Conservation (phyloP, 2,888 invertebrate genomes). For the Elmis aenea region DNA sequence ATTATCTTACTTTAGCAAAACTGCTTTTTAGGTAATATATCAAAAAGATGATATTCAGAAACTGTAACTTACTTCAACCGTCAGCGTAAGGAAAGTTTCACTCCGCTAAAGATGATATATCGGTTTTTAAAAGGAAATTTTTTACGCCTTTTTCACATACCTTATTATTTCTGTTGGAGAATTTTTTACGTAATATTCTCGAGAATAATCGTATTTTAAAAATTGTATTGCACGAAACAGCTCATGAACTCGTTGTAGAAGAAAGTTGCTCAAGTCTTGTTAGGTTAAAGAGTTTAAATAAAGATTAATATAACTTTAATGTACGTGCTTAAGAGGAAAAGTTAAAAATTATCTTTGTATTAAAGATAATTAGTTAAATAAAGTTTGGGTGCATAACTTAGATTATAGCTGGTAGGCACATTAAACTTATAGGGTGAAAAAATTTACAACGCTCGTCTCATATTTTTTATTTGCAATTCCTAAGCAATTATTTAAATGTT, state of each 20-base stretch:
- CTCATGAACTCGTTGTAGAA: no score
- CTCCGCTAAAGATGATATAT: slow-evolving; percentile 40
- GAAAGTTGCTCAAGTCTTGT: no score
- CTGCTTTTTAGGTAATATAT: slow-evolving; percentile 38
- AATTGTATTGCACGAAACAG: no score
- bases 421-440: slow-evolving; percentile 13
- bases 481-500: no score
- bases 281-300: slow-evolving; percentile 14
- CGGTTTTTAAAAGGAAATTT: slow-evolving; percentile 37
- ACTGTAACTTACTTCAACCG: slow-evolving; percentile 42
- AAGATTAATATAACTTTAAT: slow-evolving; percentile 8
- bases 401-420: slow-evolving; percentile 6
- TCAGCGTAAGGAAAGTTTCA: slow-evolving; percentile 40
- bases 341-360: slow-evolving; percentile 16
- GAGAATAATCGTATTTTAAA: no score
- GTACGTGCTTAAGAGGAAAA: slow-evolving; percentile 10
- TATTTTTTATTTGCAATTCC: no score
- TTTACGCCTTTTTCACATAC: slow-evolving; percentile 17
- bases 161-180: slow-evolving; percentile 16
- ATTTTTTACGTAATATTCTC: no score
- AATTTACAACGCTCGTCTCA: slow-evolving; percentile 16
- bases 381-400: slow-evolving; percentile 7
- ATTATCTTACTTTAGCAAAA: slow-evolving; percentile 21
- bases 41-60: slow-evolving; percentile 42
- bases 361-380: slow-evolving; percentile 9